Percentiles rank a stretch among this genome's conserved stretches.
phyloP scores from a whole-genome alignment of 2,888 invertebrate genomes.

The Microctonus brassicae region DNA sequence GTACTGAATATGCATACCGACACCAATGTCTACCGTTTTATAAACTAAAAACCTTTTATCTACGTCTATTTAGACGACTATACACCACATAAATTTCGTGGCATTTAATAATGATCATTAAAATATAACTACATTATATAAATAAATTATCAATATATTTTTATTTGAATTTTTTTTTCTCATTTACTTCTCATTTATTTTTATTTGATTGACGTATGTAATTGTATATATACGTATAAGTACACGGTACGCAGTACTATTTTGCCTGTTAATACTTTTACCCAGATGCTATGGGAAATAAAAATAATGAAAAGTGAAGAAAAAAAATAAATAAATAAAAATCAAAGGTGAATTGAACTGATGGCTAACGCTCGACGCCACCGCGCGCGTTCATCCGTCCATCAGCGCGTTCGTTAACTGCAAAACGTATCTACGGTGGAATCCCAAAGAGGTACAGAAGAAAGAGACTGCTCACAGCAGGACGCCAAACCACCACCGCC shows the following conservation, averaged over 20 bases:
- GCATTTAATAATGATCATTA: neutral
- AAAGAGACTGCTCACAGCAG: slow-evolving; percentile 61
- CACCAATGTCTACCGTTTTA: neutral
- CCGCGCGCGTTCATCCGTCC: slow-evolving; percentile 46
- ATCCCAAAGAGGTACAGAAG: slow-evolving; percentile 50
- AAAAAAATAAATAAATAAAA: slow-evolving; percentile 14
- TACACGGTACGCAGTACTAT: neutral
- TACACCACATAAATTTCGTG: slow-evolving; percentile 47
- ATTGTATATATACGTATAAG: neutral
- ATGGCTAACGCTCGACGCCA: slow-evolving; percentile 12
- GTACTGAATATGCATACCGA: slow-evolving; percentile 61
- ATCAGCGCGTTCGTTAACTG: slow-evolving; percentile 63
- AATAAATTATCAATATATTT: neutral
- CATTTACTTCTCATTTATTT: neutral
- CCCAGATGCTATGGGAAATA: neutral
- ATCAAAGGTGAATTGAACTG: slow-evolving; percentile 41
- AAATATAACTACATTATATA: neutral
- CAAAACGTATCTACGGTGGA: slow-evolving; percentile 62
- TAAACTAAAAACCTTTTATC: neutral
- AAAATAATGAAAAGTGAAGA: slow-evolving; percentile 7
- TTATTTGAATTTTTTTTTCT: no score
- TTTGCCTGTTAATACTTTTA: neutral
- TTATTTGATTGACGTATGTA: neutral
- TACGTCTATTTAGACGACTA: slow-evolving; percentile 5
- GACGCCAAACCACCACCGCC: slow-evolving; percentile 52